Percentiles rank a stretch among this genome's conserved stretches.
These are phyloP conservation scores for Ammodytes dubius DNA, from an alignment of 2,113 vertebrate species.

Conservation along the genomic window DNA sequence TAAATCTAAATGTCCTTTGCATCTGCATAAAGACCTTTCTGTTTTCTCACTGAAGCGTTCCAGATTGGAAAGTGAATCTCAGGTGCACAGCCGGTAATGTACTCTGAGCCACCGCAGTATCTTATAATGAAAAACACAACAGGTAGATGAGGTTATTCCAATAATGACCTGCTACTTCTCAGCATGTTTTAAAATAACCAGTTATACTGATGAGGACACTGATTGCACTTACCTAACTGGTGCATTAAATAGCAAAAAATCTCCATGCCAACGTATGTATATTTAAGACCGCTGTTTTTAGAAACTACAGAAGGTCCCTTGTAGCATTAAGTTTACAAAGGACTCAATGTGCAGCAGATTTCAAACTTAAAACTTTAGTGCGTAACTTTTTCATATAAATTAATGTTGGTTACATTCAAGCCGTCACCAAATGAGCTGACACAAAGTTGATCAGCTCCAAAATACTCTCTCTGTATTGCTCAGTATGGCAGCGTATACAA, in stretches of 20 bases:
- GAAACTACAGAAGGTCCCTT: background rate
- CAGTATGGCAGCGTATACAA: too few species aligned
- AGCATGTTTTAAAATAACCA: conserved; percentile 23
- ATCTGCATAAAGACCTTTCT: conserved; percentile 4
- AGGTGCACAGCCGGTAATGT: conserved; percentile 31
- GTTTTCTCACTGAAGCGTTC: conserved; percentile 39
- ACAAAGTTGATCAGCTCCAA: too few species aligned
- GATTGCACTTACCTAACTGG: conserved; percentile 26
- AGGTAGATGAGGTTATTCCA: conserved; percentile 11
- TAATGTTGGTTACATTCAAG: too few species aligned
- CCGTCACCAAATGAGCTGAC: too few species aligned
- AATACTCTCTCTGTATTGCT: too few species aligned
- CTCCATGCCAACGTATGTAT: conserved; percentile 5
- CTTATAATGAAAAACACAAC: conserved; percentile 53
- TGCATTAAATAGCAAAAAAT: conserved; percentile 18
- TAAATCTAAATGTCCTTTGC: conserved; percentile 44
- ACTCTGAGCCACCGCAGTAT: conserved; percentile 20
- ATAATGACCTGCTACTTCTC: conserved; percentile 32
- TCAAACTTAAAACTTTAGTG: background rate
- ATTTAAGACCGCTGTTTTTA: conserved; percentile 1
- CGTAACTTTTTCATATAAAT: too few species aligned
- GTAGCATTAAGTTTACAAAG: background rate
- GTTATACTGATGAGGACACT: conserved; percentile 26
- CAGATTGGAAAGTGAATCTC: conserved; percentile 35
- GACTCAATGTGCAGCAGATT: background rate